Percentiles rank a stretch among this genome's conserved stretches.
These are phyloP conservation scores for Nannoperca australis DNA, from an alignment of 2,797 vertebrate genomes.

Conservation along the genomic window DNA sequence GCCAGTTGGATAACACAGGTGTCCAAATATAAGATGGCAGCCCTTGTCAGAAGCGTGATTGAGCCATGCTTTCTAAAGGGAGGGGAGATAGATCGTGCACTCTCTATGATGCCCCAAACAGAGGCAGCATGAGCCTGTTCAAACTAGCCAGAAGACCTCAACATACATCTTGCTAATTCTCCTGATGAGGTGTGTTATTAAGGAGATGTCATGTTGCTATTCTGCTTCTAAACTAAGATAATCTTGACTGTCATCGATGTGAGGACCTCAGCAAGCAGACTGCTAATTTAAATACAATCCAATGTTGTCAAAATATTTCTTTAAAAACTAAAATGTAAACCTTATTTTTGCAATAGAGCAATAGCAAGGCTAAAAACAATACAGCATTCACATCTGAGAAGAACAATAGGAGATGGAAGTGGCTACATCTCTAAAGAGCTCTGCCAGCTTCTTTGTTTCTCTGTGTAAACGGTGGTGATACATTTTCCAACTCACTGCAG, in stretches of 20 bases:
- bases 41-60: conserved; percentile 70
- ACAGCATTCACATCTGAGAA: not conserved
- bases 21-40: conserved; percentile 76
- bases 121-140: conserved; percentile 29
- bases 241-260: conserved; percentile 14
- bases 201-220: conserved; percentile 31
- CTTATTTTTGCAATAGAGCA: not conserved
- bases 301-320: not conserved
- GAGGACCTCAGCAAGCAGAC: conserved; percentile 17
- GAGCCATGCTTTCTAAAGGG: conserved; percentile 61
- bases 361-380: not conserved
- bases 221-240: conserved; percentile 18
- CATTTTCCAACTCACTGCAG: conserved; percentile 16
- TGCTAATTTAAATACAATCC: conserved; percentile 15
- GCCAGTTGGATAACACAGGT: conserved; percentile 71
- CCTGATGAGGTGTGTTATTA: conserved; percentile 46
- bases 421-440: conserved; percentile 9
- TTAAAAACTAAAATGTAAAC: not conserved
- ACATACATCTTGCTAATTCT: conserved; percentile 42
- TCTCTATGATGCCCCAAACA: conserved; percentile 40
- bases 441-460: conserved; percentile 13
- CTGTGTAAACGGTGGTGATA: conserved; percentile 13
- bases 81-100: conserved; percentile 43
- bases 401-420: conserved; percentile 20
- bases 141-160: conserved; percentile 21